Conservation (phyloP, 2,797 vertebrate genomes). For the Girardinus metallicus region DNA sequence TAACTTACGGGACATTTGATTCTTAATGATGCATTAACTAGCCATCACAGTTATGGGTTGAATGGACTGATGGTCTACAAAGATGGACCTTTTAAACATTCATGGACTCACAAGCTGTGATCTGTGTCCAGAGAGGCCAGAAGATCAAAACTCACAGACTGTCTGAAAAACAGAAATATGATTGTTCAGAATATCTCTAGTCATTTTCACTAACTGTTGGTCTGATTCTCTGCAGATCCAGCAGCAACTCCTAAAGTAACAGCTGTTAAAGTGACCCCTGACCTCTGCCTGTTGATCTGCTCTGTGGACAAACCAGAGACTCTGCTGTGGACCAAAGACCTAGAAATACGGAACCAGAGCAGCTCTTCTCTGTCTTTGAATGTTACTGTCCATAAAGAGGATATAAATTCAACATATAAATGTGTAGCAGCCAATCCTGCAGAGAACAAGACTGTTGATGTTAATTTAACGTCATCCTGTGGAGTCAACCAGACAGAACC, state of each 20-base stretch:
- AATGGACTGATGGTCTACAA: no score
- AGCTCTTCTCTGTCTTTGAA: neutral
- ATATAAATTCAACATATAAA: neutral
- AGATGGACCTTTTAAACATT: no score
- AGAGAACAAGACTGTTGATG: neutral
- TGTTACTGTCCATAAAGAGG: neutral
- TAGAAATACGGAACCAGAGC: neutral
- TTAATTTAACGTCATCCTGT: accelerated
- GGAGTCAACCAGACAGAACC: accelerated
- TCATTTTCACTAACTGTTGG: neutral
- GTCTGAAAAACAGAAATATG: neutral
- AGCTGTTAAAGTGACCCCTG: neutral
- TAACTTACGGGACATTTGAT: no score
- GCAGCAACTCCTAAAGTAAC: conserved; percentile 18
- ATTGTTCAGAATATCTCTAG: neutral
- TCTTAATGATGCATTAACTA: no score
- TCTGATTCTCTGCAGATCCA: conserved; percentile 3
- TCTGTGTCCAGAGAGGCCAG: neutral
- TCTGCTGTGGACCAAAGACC: neutral
- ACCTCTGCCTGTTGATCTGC: neutral
- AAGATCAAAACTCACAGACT: neutral
- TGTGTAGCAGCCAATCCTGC: conserved; percentile 39
- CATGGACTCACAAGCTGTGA: neutral
- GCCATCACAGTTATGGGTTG: no score
- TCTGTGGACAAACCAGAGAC: neutral